These are phyloP conservation scores for Caenorhabditis zanzibari DNA, from an alignment of 2,888 invertebrate genomes.

Conservation along the genomic window DNA sequence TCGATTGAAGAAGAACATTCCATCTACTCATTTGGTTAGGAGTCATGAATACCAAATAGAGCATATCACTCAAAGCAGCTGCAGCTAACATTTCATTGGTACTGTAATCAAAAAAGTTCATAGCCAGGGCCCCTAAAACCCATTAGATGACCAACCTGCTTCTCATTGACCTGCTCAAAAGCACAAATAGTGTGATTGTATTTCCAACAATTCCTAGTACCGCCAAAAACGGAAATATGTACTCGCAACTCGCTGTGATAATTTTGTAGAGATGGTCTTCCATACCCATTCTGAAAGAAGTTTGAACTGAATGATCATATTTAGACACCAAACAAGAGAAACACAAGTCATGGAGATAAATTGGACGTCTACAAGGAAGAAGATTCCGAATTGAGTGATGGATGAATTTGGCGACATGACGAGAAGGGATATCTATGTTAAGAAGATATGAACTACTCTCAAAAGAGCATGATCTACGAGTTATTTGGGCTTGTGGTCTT, in stretches of 20 bases:
- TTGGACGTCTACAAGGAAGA: constrained; percentile 29
- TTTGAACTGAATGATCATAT: neutral
- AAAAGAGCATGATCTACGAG: constrained; percentile 47
- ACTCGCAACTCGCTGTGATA: constrained; percentile 66
- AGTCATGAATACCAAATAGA: constrained; percentile 71
- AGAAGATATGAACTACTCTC: constrained; percentile 2
- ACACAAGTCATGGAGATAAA: constrained; percentile 4
- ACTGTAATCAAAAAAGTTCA: constrained; percentile 46
- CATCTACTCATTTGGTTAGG: constrained; percentile 73
- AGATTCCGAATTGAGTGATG: constrained; percentile 13
- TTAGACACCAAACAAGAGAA: neutral
- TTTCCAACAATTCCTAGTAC: constrained; percentile 73
- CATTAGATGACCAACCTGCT: constrained; percentile 62
- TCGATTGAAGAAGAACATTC: constrained; percentile 17
- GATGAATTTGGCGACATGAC: constrained; percentile 33
- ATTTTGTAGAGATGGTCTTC: constrained; percentile 22
- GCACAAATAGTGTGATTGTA: constrained; percentile 71
- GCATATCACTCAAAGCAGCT: constrained; percentile 73
- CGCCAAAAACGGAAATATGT: constrained; percentile 69
- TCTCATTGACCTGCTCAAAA: constrained; percentile 72
- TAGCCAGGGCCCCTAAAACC: no score
- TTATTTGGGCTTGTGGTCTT: constrained; percentile 24
- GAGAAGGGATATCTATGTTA: constrained; percentile 9
- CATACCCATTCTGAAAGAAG: constrained; percentile 46
- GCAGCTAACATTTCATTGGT: constrained; percentile 74